Evolutionary conservation across 2,113 vertebrate species (phyloP).

Genomic region (Paraplagusia blochii): DNA sequence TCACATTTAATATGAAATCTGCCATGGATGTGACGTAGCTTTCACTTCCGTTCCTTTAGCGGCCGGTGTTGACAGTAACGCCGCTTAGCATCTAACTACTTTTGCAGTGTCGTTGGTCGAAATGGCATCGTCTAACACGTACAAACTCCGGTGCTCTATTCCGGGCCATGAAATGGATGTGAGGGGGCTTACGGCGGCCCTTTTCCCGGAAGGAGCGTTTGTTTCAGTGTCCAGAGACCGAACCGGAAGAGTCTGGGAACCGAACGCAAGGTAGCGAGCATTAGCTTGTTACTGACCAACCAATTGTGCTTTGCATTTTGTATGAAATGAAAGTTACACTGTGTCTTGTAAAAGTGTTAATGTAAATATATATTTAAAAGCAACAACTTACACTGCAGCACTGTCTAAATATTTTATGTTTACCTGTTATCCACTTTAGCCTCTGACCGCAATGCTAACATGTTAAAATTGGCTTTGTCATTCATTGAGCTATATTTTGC

Average conservation of each 20-base stretch:
- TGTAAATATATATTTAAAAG: fast-evolving
- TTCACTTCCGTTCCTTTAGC: constrained; percentile 53
- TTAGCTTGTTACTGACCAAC: constrained; percentile 42
- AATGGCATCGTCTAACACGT: constrained; percentile 75
- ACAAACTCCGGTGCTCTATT: constrained; percentile 88
- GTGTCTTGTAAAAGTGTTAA: fast-evolving
- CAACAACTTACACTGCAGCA: not conserved
- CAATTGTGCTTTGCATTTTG: not conserved
- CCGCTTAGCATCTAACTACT: constrained; percentile 24
- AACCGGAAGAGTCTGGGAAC: constrained; percentile 89
- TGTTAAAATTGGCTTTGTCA: constrained; percentile 68
- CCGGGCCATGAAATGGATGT: constrained; percentile 91
- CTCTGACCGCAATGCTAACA: constrained; percentile 21
- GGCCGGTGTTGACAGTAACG: constrained; percentile 56
- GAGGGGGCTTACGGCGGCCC: constrained; percentile 78
- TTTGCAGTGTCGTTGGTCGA: constrained; percentile 14
- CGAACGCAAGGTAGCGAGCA: constrained; percentile 82
- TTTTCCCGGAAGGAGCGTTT: constrained; percentile 84
- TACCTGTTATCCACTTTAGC: constrained; percentile 6
- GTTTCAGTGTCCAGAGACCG: constrained; percentile 94
- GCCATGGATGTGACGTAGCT: no score
- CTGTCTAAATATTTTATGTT: not conserved
- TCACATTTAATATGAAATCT: no score
- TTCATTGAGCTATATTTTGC: constrained; percentile 42
- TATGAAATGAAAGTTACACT: not conserved